A percentile compares a stretch with the other conserved stretches of the same genome.
These are phyloP conservation scores for Ctenopoma multispine DNA, from an alignment of 2,797 vertebrate species.

Conservation along the genomic window DNA sequence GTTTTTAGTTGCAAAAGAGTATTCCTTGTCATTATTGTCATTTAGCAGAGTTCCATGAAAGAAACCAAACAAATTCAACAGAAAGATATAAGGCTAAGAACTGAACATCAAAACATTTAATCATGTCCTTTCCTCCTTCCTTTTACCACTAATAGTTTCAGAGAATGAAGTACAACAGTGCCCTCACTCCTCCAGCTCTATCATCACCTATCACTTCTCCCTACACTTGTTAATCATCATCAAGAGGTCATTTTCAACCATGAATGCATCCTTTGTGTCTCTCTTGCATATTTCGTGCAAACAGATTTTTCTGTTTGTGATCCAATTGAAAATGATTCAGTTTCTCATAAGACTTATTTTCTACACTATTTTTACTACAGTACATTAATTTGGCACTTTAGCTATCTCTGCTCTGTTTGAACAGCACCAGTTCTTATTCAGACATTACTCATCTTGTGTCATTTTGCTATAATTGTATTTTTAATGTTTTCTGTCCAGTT, in stretches of 20 bases:
- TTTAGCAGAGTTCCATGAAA: background rate
- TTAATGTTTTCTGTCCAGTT: conserved; percentile 16
- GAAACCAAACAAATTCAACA: conserved; percentile 1
- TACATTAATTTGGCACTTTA: background rate
- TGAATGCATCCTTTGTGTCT: conserved; percentile 10
- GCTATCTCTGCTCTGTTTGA: background rate
- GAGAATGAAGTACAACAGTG: conserved; percentile 55
- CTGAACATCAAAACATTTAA: conserved; percentile 30
- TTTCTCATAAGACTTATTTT: background rate
- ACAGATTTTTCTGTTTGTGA: background rate
- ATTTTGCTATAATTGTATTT: conserved; percentile 16
- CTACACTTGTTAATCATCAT: conserved; percentile 46
- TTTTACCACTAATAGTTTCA: conserved; percentile 7
- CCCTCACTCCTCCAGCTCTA: conserved; percentile 52
- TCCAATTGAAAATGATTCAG: background rate
- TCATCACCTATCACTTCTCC: conserved; percentile 20
- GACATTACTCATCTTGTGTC: background rate
- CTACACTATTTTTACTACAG: background rate
- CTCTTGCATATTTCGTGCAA: background rate
- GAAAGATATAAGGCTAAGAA: conserved; percentile 20
- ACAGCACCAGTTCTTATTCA: background rate
- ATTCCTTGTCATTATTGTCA: conserved; percentile 13
- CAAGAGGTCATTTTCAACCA: conserved; percentile 20
- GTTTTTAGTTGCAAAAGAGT: too few species aligned
- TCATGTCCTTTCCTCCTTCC: conserved; percentile 9